phyloP scores from a whole-genome alignment of 2,797 vertebrate species.

The Sebastes paucispinis region DNA sequence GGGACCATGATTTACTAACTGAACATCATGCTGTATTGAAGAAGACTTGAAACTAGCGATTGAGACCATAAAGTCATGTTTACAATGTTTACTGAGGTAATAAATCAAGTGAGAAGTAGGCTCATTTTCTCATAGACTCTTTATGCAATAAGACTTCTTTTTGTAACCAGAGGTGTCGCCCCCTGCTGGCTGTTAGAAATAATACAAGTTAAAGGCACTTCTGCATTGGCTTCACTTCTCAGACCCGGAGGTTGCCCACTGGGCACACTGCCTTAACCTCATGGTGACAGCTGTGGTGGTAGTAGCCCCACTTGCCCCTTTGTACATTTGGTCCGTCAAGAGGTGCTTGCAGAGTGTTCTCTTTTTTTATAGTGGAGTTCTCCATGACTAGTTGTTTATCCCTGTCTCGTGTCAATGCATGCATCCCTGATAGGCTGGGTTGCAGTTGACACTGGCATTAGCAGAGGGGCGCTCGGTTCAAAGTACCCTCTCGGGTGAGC shows the following conservation, averaged over 20 bases:
- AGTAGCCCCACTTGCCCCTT: neutral
- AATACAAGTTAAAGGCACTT: neutral
- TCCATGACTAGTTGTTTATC: neutral
- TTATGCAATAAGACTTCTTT: fast-evolving
- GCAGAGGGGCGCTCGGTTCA: neutral
- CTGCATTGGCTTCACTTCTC: neutral
- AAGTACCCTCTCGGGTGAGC: neutral
- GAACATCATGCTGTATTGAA: too few species aligned
- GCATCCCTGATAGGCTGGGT: neutral
- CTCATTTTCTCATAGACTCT: too few species aligned
- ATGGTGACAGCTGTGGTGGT: neutral
- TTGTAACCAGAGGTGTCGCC: fast-evolving
- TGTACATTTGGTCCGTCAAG: neutral
- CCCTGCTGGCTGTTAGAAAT: neutral
- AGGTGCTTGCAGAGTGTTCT: neutral
- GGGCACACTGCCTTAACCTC: neutral
- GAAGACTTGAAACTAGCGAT: fast-evolving
- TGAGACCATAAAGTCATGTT: too few species aligned
- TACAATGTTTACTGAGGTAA: too few species aligned
- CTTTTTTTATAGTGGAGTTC: neutral
- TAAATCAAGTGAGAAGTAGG: too few species aligned
- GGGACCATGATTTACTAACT: fast-evolving
- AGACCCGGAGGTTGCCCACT: neutral
- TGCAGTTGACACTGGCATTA: neutral
- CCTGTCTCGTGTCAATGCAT: neutral